Evolutionary conservation across 2,888 invertebrate species (phyloP).

Genomic region (Busseola fusca): DNA sequence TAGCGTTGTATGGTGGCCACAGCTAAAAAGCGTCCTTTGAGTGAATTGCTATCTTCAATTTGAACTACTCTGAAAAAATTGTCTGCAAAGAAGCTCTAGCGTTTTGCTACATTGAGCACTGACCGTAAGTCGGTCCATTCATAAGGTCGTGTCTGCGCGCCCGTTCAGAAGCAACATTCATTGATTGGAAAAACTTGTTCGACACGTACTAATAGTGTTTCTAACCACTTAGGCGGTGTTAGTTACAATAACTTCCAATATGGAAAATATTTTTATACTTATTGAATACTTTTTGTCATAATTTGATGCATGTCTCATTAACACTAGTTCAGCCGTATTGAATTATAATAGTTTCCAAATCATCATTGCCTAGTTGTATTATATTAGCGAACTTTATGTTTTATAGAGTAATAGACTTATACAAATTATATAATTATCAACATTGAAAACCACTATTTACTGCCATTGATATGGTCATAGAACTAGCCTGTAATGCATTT

Average conservation of each 20-base stretch:
- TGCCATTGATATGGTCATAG: slow-evolving; percentile 9
- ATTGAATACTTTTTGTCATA: slow-evolving; percentile 23
- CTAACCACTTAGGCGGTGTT: background rate
- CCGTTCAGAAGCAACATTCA: background rate
- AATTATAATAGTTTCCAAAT: slow-evolving; percentile 18
- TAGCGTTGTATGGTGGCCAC: background rate
- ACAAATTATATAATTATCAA: slow-evolving; percentile 15
- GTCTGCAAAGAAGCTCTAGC: background rate
- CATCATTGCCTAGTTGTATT: slow-evolving; percentile 18
- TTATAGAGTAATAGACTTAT: background rate
- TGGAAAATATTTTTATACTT: slow-evolving; percentile 33
- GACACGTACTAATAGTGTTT: background rate
- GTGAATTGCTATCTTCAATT: background rate
- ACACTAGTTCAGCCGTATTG: slow-evolving; percentile 3
- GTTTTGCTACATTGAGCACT: background rate
- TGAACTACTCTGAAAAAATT: background rate
- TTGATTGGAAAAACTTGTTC: background rate
- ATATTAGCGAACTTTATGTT: slow-evolving; percentile 19
- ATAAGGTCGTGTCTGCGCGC: background rate
- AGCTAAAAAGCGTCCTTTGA: slow-evolving; percentile 2
- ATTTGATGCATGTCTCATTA: slow-evolving; percentile 17
- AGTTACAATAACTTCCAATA: slow-evolving; percentile 9
- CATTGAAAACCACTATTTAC: slow-evolving; percentile 19
- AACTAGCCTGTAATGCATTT: slow-evolving; percentile 28
- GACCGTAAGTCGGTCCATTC: background rate